phyloP scores from a whole-genome alignment of 1,140 invertebrate genomes.

The Contarinia nasturtii region DNA sequence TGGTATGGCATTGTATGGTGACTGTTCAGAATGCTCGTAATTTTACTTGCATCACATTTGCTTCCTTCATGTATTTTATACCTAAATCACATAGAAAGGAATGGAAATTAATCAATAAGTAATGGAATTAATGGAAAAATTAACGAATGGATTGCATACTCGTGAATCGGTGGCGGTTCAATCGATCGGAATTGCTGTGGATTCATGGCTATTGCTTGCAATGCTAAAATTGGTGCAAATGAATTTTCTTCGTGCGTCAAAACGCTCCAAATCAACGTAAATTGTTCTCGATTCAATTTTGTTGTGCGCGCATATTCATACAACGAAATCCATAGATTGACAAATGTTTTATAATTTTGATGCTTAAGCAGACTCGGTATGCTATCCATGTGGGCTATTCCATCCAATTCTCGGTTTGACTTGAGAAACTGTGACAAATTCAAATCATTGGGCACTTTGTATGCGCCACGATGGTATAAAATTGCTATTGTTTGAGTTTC shows the following conservation, averaged over 20 bases:
- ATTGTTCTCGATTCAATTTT: neutral
- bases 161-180: neutral
- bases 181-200: neutral
- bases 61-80: too few species aligned
- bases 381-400: neutral
- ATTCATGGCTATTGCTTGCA: neutral
- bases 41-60: neutral
- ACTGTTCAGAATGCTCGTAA: neutral
- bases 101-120: too few species aligned
- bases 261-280: neutral
- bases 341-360: neutral
- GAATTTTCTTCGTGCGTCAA: neutral
- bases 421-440: neutral
- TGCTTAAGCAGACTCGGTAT: neutral
- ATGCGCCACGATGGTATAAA: neutral
- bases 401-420: neutral
- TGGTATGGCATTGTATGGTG: neutral
- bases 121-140: too few species aligned
- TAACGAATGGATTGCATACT: neutral
- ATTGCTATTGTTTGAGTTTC: neutral
- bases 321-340: neutral
- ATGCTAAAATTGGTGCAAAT: neutral
- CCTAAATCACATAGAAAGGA: too few species aligned
- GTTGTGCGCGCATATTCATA: neutral
- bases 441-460: neutral